A percentile compares a stretch with the other conserved stretches of the same genome.
Conservation (phyloP, 2,797 vertebrate species). For the Salmo trutta region DNA sequence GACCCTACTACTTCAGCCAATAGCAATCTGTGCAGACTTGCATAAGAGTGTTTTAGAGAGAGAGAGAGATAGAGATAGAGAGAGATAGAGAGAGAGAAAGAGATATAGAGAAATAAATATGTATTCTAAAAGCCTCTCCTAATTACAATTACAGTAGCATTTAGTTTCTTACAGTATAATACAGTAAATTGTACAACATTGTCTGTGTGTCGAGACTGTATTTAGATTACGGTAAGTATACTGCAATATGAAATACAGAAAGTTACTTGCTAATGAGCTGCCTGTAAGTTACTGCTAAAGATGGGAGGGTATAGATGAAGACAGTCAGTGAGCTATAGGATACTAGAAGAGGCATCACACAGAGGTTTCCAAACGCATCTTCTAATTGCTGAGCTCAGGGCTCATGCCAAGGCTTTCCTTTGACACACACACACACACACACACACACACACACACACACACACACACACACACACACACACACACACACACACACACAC, state of each 20-base stretch:
- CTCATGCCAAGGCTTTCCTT: conserved; percentile 85
- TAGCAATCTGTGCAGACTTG: neutral
- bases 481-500: conserved; percentile 46
- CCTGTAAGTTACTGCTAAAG: too few species aligned
- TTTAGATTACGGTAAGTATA: too few species aligned
- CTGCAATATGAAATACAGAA: too few species aligned
- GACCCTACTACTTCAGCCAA: neutral
- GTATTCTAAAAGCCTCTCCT: too few species aligned
- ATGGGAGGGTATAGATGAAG: neutral
- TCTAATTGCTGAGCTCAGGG: conserved; percentile 84
- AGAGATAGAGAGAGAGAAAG: neutral
- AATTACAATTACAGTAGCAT: too few species aligned
- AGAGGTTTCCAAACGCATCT: conserved; percentile 56
- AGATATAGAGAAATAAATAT: conserved; percentile 53
- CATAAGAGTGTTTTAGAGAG: conserved; percentile 14
- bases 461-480: conserved; percentile 11
- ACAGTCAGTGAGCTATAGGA: neutral
- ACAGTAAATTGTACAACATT: too few species aligned
- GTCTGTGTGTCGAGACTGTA: too few species aligned
- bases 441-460: conserved; percentile 24
- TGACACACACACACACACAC: conserved; percentile 42
- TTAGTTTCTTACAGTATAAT: too few species aligned
- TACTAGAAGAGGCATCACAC: conserved; percentile 48
- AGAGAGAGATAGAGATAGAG: conserved; percentile 18
- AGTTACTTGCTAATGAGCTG: too few species aligned